Percentiles rank a stretch among this genome's conserved stretches.
Conservation (phyloP, 1,140 invertebrate species). For the Zaprionus capensis region DNA sequence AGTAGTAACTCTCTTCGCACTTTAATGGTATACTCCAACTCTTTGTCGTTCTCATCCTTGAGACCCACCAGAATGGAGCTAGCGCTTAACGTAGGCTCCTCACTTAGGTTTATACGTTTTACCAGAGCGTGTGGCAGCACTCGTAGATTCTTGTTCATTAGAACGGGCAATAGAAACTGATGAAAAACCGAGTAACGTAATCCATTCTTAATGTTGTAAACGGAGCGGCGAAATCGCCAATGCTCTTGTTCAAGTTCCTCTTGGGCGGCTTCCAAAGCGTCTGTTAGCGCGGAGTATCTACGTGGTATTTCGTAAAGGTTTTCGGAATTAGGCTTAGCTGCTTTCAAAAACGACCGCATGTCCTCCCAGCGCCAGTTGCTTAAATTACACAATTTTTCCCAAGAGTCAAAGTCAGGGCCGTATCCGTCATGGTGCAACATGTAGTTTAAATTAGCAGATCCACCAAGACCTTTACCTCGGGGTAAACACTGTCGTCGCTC, state of each 20-base stretch:
- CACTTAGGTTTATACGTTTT: conserved; percentile 78
- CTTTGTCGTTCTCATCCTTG: conserved; percentile 71
- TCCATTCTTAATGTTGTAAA: conserved; percentile 88
- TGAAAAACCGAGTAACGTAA: conserved; percentile 88
- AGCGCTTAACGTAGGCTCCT: conserved; percentile 23
- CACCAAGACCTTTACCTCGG: conserved; percentile 89
- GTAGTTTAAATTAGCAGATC: conserved; percentile 89
- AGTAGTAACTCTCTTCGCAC: conserved; percentile 89
- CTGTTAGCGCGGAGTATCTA: conserved; percentile 84
- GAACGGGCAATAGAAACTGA: conserved; percentile 88
- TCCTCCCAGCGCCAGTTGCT: conserved; percentile 85
- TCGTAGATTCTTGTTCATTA: conserved; percentile 88
- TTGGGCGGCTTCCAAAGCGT: conserved; percentile 84
- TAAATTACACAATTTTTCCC: conserved; percentile 84
- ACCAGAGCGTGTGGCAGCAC: conserved; percentile 89
- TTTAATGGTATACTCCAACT: conserved; percentile 84
- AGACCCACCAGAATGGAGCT: conserved; percentile 63
- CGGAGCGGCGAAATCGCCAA: conserved; percentile 85
- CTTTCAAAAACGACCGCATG: conserved; percentile 62
- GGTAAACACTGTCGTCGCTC: conserved; percentile 87
- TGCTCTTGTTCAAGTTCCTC: conserved; percentile 83
- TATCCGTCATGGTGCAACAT: conserved; percentile 88
- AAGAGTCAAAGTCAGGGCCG: conserved; percentile 86
- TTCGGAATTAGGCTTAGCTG: conserved; percentile 42
- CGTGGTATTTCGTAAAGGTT: conserved; percentile 59